Conservation (phyloP, 2,113 vertebrate species). For the Prinia subflava region DNA sequence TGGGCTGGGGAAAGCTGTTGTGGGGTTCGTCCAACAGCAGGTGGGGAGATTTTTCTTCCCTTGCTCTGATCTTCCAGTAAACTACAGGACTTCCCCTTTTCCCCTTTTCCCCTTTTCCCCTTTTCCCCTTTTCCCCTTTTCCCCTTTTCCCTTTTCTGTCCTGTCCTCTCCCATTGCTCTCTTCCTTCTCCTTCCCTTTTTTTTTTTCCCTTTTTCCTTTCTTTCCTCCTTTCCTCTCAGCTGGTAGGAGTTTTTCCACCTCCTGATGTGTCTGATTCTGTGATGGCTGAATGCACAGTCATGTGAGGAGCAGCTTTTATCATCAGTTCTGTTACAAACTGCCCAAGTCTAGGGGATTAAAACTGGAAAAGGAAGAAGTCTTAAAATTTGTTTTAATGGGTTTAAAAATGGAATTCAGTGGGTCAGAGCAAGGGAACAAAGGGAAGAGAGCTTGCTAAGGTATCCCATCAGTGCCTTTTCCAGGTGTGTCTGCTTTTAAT, state of each 20-base stretch:
- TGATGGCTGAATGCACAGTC: background rate
- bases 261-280: background rate
- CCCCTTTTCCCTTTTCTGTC: background rate
- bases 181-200: too few species aligned
- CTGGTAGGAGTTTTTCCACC: background rate
- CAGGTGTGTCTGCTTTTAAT: background rate
- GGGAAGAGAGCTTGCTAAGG: background rate
- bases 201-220: background rate
- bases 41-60: background rate
- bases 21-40: background rate
- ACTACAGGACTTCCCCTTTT: background rate
- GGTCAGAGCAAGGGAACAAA: background rate
- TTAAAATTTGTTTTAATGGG: slow-evolving; percentile 20
- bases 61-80: background rate
- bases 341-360: background rate
- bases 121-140: background rate
- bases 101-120: background rate
- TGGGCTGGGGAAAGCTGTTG: background rate
- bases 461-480: background rate
- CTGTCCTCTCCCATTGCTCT: background rate
- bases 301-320: slow-evolving; percentile 22
- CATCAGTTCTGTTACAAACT: slow-evolving; percentile 12
- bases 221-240: background rate
- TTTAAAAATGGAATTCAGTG: background rate
- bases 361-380: background rate